Base-by-base conservation (phyloP, 2,797 vertebrate genomes). In the Oreochromis grahami region DNA sequence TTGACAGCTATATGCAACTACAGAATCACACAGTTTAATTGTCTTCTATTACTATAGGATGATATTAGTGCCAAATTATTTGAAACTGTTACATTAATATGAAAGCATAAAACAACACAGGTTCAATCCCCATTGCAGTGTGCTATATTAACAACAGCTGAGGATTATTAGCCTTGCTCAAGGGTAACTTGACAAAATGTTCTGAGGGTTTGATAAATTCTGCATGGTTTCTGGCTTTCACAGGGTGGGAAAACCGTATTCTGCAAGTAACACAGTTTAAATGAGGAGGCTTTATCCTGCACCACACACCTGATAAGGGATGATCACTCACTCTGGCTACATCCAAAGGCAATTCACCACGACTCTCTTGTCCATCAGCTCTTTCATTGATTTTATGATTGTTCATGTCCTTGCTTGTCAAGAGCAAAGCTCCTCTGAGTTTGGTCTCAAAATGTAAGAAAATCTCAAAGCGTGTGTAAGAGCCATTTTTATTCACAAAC, bases 361-460 rank as follows among this genome's bases (percentile, higher is more conserved):
- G 74, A 86, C 84, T 88, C 84, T 84, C 85, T 89, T 87, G 86
- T 90, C 90, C 86, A 89, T 90, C 78, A 86, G 87, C 84, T 77
- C 86, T 85, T 87, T 84, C 74, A 91, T 88, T 91, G 90, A 88
- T 92, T 93, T 92, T 56, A 91, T 86, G 85, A 92, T 86, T 91
- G 88, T 85, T 77, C 48, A 50, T 88, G 92, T 93, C 93, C 90
- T 93, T 91, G 88, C 87, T 90, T 88, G 88, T 90, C 86, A 84
- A 89, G 86, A 87, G 84, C 70, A 91, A 85, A 91, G 76, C 83
- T 87, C 70, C 79, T 85, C 29, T 55, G 52, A 84, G 84, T 94
- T 87, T 88, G 86, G 77, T 83, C 86, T 89, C 29, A 79, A 88
- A 89, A 90, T 84, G 68, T 79, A 58, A 83, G 68, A 87, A 88